Conservation (phyloP, 1,140 invertebrate species). For the Listronotus bonariensis region DNA sequence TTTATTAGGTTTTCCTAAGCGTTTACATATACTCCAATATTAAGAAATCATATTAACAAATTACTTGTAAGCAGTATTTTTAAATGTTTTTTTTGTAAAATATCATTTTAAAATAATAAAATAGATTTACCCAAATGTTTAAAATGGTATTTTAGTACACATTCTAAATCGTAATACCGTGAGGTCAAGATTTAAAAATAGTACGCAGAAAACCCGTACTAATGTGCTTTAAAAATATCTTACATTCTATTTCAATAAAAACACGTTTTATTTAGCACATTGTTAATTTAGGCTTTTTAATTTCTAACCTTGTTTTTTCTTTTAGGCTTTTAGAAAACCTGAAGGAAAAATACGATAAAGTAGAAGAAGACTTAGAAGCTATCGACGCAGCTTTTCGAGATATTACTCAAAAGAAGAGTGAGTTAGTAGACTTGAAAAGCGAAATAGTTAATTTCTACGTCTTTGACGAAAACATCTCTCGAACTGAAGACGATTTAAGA, state of each 20-base stretch:
- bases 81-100: neutral
- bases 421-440: conserved; percentile 65
- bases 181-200: conserved; percentile 47
- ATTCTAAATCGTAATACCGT: conserved; percentile 24
- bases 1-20: too few relatives aligned
- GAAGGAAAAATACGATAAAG: conserved; percentile 63
- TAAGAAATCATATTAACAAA: too few relatives aligned
- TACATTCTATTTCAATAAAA: conserved; percentile 6
- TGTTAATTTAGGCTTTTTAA: neutral
- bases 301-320: conserved; percentile 34
- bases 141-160: conserved; percentile 39
- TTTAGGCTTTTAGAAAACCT: conserved; percentile 60
- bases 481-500: conserved; percentile 60
- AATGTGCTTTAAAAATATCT: conserved; percentile 24
- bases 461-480: conserved; percentile 69
- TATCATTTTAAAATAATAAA: conserved; percentile 11
- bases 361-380: conserved; percentile 64
- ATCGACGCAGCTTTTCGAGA: conserved; percentile 64
- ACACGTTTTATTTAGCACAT: conserved; percentile 5
- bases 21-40: too few relatives aligned
- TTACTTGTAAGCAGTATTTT: too few relatives aligned
- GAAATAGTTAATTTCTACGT: conserved; percentile 72
- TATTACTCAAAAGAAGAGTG: conserved; percentile 67
- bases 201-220: conserved; percentile 13
- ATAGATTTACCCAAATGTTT: conserved; percentile 4